Evolutionary conservation across 2,797 vertebrate genomes (phyloP), one percentile per base, ranked within the genome.

Genomic region (Manis pentadactyla): DNA sequence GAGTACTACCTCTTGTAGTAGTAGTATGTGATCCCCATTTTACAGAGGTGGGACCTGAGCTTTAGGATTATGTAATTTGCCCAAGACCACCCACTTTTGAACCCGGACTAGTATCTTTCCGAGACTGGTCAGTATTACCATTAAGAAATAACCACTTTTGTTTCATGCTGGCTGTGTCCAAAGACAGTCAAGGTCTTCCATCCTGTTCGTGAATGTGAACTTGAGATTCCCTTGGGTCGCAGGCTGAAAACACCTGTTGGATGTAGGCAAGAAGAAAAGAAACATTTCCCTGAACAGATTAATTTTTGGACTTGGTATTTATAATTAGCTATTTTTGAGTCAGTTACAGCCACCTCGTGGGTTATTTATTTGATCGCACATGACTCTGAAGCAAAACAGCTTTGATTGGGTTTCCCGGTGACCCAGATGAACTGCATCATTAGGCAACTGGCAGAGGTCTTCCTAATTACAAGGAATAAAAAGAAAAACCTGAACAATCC

Each of bases 391-490:
- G 85, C 59, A 77, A 81, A 93, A 88, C 10, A 66, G 90, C 81
- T 71, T 96, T 92, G 97, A 92, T 95, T 95, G 64, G 63, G 84
- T 95, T 95, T 93, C 34, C 37, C 21, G 5, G 92, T 59, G 97
- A 86, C 81, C 90, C 46, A 81, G 37, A 9, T 64, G 86, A 92
- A 68, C 69, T 10, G 25, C 12, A 31, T 78, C 96, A 37, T 96
- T 63, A 91, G 85, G 86, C 88, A 77, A 73, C 17, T 92, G 81
- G 96, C 87, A 39, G 83, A 92, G 87, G 71, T 84, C 94, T 89
- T 93, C 66, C 75, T 96, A 96, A 97, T 74, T 95, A 75, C 23
- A 77, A 81, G 92, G 90, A 97, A 91, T 85, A 53, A 93, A 92
- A 90, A 69, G 95, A 27, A 82, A 79, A 69, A 74, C 5, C 11